phyloP scores from a whole-genome alignment of 2,888 invertebrate species.

The Sphaerophoria taeniata region DNA sequence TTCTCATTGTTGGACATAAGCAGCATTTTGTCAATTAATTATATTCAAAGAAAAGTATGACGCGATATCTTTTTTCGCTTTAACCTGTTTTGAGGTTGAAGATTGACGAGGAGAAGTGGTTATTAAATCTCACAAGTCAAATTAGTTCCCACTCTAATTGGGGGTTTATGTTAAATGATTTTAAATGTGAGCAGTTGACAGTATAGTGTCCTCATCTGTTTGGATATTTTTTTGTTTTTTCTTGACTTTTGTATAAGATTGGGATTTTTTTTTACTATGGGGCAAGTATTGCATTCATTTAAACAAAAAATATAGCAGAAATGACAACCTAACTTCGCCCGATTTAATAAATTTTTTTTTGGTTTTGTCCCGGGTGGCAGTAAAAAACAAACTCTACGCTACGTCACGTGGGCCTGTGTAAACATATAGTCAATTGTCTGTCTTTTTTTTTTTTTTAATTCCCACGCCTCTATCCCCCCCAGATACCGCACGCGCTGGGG shows the following conservation, averaged over 20 bases:
- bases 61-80: not conserved
- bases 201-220: not conserved
- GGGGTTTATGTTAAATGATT: not conserved
- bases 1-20: conserved; percentile 2
- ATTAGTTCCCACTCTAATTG: conserved; percentile 46
- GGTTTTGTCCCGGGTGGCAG: no score
- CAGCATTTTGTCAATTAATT: conserved; percentile 34
- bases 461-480: no score
- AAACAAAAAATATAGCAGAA: no score
- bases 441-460: no score
- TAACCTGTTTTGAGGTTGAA: conserved; percentile 16
- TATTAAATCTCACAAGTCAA: conserved; percentile 21
- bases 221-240: not conserved
- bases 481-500: no score
- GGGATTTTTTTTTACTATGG: not conserved
- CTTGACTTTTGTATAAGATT: not conserved
- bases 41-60: conserved; percentile 5
- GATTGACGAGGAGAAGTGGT: not conserved
- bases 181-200: conserved; percentile 6
- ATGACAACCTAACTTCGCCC: no score
- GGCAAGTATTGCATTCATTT: no score
- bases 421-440: no score
- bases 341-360: no score
- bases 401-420: no score
- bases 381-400: no score